Base-by-base conservation (phyloP, 2,113 vertebrate species). In the Carassius gibelio region DNA sequence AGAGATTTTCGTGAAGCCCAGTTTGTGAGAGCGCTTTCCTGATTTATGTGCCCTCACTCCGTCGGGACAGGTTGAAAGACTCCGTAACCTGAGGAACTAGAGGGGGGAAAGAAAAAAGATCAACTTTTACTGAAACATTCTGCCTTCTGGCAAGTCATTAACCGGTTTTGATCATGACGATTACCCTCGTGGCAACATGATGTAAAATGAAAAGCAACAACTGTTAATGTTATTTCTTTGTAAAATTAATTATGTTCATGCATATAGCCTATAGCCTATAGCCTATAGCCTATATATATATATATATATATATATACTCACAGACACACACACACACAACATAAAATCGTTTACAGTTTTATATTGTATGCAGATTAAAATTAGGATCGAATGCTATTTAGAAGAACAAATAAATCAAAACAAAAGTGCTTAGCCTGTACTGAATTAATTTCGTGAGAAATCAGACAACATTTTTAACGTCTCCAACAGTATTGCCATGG, bases 1-100 rank as follows among this genome's bases (percentile, higher is more conserved):
- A 89, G 93, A 93, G 92, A 91, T 92, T 92, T 91, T 93, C 90
- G 90, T 94, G 30, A 72, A 85, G 90, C 93, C 91, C 87, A 90
- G 86, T 92, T 75, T 57, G 23, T 30, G 48, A 71, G 45, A 23
- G 55, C 21, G 21, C 36, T 2, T 79, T 78, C 23, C 34, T 96
- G 96, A 96, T 96, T 96, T 96, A 95, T 95, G 93, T 93, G 83
- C 82, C 93, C 91, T 90, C 93, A 71, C 91, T 89, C 89, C 91
- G 77, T 77, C 80, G 55, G 93, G 86, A 74, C 95, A 94, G 92
- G 89, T 91, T 94, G 92, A 94, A 93, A 92, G 34, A 36, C 75
- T 57, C 30, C 52, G 62, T 79, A 79, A 85, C 83, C 64, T 62
- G 83, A 85, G 83, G 71, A 30, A 64, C 64, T 64, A 45, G 17